Percentiles rank a stretch among this genome's conserved stretches.
These are phyloP conservation scores for Strigops habroptila DNA, from an alignment of 2,113 vertebrate genomes.

Conservation along the genomic window DNA sequence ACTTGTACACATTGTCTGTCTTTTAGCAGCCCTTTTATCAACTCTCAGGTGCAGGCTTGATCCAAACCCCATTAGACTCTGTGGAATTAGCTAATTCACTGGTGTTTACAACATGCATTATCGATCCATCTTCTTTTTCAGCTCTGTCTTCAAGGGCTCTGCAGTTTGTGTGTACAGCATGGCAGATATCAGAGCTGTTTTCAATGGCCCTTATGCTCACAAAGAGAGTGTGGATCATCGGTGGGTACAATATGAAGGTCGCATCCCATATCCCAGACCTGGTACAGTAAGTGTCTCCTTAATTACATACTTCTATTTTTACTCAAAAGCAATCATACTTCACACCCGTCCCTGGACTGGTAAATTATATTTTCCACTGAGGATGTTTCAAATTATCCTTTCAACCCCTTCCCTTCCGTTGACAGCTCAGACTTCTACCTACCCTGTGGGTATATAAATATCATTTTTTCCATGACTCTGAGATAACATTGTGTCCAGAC, in stretches of 20 bases:
- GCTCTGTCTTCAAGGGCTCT: constrained; percentile 96
- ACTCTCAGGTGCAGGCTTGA: not conserved
- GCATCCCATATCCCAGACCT: constrained; percentile 92
- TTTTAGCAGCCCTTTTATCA: not conserved
- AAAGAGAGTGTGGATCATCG: constrained; percentile 94
- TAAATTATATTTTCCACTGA: not conserved
- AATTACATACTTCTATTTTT: not conserved
- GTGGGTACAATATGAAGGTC: constrained; percentile 94
- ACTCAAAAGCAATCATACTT: not conserved
- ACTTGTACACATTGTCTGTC: not conserved
- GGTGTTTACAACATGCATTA: not conserved
- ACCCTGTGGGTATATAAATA: not conserved
- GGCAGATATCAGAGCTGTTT: constrained; percentile 91
- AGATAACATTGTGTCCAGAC: constrained; percentile 22
- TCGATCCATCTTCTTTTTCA: constrained; percentile 41
- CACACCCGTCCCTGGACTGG: not conserved
- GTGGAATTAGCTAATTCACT: not conserved
- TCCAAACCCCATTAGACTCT: not conserved
- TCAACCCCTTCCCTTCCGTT: not conserved
- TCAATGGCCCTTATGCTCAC: constrained; percentile 95
- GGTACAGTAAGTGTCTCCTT: constrained; percentile 83
- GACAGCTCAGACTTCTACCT: not conserved
- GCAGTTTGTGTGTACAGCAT: constrained; percentile 96
- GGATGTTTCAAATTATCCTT: constrained; percentile 44
- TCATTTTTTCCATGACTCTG: constrained; percentile 10